Base-by-base conservation (phyloP, 2,797 vertebrate species). In the Danionella dracula region DNA sequence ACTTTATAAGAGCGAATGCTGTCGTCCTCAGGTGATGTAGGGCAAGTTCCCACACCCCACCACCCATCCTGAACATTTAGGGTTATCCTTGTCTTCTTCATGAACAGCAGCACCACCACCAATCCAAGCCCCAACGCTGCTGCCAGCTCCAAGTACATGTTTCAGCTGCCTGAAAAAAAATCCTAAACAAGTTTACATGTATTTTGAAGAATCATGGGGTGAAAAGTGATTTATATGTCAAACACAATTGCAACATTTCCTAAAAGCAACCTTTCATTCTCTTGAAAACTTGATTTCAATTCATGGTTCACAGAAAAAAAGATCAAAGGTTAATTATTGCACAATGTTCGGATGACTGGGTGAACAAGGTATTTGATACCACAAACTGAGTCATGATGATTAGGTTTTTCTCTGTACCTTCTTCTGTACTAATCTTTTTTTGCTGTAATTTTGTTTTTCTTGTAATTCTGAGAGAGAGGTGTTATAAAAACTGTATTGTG, bases 21-120 rank as follows among this genome's bases (percentile, higher is more conserved):
- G 78, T 82, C 57, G 20, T 90, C 88, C 54, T 83, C 84, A 38
- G 16, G 77, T 1, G 20, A 73, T 11, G 74, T 57, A 0, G 73
- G 65, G 11, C 60, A 81, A 7, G 73, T 77, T 3, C 86, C 86
- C 0, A 68, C n/a, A 2, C 91, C 91, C 92, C 92, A 95, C 93
- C 93, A 95, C 54, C 91, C 92, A 23, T 92, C 86, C 0, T 88
- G 83, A 38, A 87, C 83, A 71, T 87, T 84, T 56, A 94, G 75
- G 21, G 85, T 83, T 68, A 82, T 79, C 10, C 35, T 81, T 64
- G 71, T 88, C 42, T 35, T 83, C 58, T 80, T 85, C 70, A 84
- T 83, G 44, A 89, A 68, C 68, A 91, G 70, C 73, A 89, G 79
- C 74, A 64, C 82, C 46, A 91, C 71, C 61, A 92, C 65, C 10